Percentiles rank a stretch among this genome's conserved stretches.
Evolutionary conservation across 2,113 vertebrate species (phyloP).

Genomic region (Poecilia latipinna): DNA sequence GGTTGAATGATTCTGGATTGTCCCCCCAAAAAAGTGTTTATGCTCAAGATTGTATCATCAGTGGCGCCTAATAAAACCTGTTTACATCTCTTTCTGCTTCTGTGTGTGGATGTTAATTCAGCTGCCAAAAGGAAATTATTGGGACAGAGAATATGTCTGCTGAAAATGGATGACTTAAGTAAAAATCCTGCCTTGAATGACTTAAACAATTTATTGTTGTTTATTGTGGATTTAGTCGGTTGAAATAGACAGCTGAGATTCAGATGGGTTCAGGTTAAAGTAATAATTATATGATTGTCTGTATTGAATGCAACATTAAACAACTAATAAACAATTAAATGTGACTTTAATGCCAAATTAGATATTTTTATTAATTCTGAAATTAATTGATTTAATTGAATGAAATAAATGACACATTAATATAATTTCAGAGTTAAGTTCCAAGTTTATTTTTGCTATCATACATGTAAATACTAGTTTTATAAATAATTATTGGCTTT

Average conservation of each 20-base stretch:
- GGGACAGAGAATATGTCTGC: constrained; percentile 1
- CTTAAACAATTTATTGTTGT: neutral
- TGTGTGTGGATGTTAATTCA: constrained; percentile 17
- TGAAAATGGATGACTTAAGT: neutral
- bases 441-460: neutral
- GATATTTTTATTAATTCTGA: neutral
- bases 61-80: constrained; percentile 42
- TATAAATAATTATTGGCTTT: too few relatives aligned
- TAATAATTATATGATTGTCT: too few relatives aligned
- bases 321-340: neutral
- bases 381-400: neutral
- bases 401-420: neutral
- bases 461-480: neutral
- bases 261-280: too few relatives aligned
- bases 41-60: constrained; percentile 4
- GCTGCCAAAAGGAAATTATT: neutral
- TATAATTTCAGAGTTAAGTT: neutral
- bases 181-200: neutral
- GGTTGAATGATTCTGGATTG: neutral
- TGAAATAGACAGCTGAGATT: too few relatives aligned
- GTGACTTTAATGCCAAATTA: neutral
- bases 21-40: neutral
- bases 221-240: neutral
- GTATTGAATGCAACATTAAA: neutral
- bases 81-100: constrained; percentile 14